Evolutionary conservation across 2,797 vertebrate genomes (phyloP).

Genomic region (Smutsia temminckii): DNA sequence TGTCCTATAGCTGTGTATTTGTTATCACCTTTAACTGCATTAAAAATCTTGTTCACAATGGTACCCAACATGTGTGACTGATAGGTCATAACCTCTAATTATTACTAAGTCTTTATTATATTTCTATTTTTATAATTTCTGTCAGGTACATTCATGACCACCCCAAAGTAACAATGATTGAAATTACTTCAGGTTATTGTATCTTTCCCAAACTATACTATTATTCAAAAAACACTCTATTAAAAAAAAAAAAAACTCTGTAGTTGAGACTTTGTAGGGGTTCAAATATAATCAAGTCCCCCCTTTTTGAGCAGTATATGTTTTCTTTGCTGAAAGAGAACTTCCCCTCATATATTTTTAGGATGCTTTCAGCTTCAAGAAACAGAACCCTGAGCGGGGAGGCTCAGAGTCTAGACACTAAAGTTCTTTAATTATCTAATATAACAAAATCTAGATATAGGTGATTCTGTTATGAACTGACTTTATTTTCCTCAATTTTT

Average conservation of each 20-base stretch:
- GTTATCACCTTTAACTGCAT: background rate
- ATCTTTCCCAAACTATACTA: background rate
- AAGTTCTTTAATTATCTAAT: conserved; percentile 20
- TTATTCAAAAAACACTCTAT: background rate
- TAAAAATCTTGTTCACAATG: background rate
- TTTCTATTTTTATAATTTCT: background rate
- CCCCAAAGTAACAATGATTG: background rate
- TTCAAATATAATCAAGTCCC: background rate
- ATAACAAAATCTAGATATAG: conserved; percentile 14
- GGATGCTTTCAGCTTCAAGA: background rate
- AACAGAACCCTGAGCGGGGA: background rate
- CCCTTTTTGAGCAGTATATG: background rate
- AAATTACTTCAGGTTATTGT: background rate
- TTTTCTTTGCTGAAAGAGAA: background rate
- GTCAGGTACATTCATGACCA: background rate
- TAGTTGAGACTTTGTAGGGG: background rate
- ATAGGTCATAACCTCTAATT: background rate
- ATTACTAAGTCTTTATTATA: background rate
- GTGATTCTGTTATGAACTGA: background rate
- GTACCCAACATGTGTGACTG: background rate
- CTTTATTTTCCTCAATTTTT: too few relatives aligned
- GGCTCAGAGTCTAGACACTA: background rate
- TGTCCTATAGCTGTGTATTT: background rate
- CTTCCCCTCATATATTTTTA: background rate
- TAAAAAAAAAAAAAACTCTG: background rate